Evolutionary conservation across 2,113 vertebrate species (phyloP).

Genomic region (Strigops habroptila): DNA sequence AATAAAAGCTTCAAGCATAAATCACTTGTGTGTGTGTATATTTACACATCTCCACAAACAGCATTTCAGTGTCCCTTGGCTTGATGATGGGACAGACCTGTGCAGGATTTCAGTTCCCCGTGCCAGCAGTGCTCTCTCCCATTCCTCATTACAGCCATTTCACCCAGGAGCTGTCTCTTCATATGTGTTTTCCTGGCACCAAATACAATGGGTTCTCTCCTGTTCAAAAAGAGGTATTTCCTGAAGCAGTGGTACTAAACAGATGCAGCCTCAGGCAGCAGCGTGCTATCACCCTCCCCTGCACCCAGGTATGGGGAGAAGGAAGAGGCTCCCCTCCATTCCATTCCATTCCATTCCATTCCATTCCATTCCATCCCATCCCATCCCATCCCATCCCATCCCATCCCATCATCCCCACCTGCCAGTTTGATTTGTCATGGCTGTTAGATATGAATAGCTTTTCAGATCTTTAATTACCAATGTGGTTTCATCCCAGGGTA

Average conservation of each 20-base stretch:
- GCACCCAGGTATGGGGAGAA: background rate
- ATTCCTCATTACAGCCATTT: background rate
- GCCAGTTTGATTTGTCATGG: background rate
- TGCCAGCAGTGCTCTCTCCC: rapidly evolving
- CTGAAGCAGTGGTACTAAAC: background rate
- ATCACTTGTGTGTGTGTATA: rapidly evolving
- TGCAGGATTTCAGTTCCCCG: background rate
- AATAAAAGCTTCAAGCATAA: background rate
- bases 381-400: no score
- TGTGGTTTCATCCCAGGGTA: background rate
- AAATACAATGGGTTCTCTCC: background rate
- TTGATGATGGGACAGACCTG: background rate
- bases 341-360: no score
- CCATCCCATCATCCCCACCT: background rate
- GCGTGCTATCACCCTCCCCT: background rate
- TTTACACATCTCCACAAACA: background rate
- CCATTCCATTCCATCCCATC: no score
- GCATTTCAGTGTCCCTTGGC: background rate
- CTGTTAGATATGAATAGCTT: background rate
- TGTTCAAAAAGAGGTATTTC: background rate
- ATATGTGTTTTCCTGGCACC: rapidly evolving
- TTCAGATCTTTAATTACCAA: background rate
- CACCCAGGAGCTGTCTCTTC: background rate
- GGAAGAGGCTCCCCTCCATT: background rate
- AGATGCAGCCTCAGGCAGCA: background rate